A percentile compares a stretch with the other conserved stretches of the same genome.
Conservation (phyloP, 2,797 vertebrate species). For the Muscicapa comitata region DNA sequence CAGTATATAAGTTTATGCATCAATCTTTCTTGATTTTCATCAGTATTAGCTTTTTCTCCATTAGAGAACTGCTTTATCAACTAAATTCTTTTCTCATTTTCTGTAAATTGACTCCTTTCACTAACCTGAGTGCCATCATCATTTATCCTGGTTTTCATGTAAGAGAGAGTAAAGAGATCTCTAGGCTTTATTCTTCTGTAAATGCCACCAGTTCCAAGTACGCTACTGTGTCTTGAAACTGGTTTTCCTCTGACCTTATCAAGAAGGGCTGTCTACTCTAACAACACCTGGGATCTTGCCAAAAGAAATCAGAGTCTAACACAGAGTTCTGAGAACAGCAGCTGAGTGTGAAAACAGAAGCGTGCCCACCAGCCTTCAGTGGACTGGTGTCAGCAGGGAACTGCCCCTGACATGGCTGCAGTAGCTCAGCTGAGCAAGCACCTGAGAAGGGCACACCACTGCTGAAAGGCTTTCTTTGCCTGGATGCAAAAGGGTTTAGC, state of each 20-base stretch:
- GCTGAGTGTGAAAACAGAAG: neutral
- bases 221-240: neutral
- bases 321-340: neutral
- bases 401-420: neutral
- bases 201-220: slow-evolving; percentile 9
- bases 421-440: fast-evolving
- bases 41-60: neutral
- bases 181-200: neutral
- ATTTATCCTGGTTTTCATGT: neutral
- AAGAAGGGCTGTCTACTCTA: neutral
- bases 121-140: neutral
- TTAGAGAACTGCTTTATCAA: neutral
- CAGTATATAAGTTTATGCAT: neutral
- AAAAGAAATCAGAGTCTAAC: slow-evolving; percentile 2
- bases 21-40: neutral
- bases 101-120: neutral
- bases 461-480: neutral
- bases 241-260: slow-evolving; percentile 38
- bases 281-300: slow-evolving; percentile 5
- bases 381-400: neutral
- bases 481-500: neutral
- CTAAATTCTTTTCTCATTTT: neutral
- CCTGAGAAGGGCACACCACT: neutral
- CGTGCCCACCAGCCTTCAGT: neutral
- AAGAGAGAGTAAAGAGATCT: neutral